Percentiles rank a stretch among this genome's conserved stretches.
These are phyloP conservation scores for Boloria euphrosyne DNA, from an alignment of 2,888 invertebrate genomes.

Conservation along the genomic window DNA sequence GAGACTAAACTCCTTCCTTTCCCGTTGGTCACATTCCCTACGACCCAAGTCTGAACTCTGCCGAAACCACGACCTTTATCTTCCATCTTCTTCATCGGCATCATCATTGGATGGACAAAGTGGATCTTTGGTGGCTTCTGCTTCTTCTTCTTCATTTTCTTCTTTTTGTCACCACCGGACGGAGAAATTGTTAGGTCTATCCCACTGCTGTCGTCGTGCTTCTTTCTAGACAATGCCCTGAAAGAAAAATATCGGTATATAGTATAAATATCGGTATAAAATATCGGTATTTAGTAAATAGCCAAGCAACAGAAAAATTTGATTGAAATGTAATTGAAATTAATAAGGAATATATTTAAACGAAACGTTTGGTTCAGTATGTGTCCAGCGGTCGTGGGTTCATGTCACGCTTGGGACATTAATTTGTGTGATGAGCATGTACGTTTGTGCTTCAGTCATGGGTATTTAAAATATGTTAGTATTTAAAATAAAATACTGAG, in stretches of 20 bases:
- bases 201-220: constrained; percentile 62
- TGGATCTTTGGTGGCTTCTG: constrained; percentile 70
- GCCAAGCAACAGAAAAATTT: no score
- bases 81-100: constrained; percentile 52
- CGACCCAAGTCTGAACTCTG: constrained; percentile 66
- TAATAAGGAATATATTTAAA: no score
- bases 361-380: no score
- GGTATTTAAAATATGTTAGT: no score
- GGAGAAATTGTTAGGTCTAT: constrained; percentile 73
- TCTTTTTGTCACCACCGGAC: constrained; percentile 55
- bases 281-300: background rate
- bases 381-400: no score
- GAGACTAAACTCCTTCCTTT: constrained; percentile 54
- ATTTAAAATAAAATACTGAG: no score
- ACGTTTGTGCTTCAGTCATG: no score
- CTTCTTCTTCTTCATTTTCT: constrained; percentile 68
- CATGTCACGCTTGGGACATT: no score
- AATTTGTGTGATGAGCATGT: no score
- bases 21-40: constrained; percentile 47
- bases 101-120: constrained; percentile 62
- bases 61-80: constrained; percentile 63
- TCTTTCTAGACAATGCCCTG: constrained; percentile 59
- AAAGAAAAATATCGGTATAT: constrained; percentile 24
- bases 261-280: background rate
- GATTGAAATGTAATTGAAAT: no score